Conservation (phyloP, 2,888 invertebrate genomes). For the Colostygia pectinataria region DNA sequence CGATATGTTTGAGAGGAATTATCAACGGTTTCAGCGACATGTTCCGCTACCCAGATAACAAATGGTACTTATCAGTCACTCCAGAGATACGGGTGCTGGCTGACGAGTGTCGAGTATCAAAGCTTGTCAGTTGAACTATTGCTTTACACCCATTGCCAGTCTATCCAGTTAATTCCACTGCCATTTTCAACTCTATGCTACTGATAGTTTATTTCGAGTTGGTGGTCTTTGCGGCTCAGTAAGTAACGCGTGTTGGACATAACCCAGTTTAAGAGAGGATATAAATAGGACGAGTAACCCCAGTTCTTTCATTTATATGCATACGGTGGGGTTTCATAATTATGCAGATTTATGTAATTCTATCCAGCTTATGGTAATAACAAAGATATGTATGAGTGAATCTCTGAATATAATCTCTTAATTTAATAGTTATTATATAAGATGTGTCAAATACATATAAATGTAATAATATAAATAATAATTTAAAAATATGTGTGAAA, state of each 20-base stretch:
- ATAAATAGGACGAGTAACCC: slow-evolving; percentile 33
- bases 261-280: slow-evolving; percentile 42
- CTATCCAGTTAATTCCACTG: slow-evolving; percentile 25
- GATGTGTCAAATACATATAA: too few relatives aligned
- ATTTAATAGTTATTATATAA: too few relatives aligned
- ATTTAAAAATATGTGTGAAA: too few relatives aligned
- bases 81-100: slow-evolving; percentile 52
- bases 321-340: slow-evolving; percentile 18
- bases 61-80: slow-evolving; percentile 66
- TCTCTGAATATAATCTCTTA: background rate
- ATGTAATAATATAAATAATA: too few relatives aligned
- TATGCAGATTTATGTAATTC: slow-evolving; percentile 24
- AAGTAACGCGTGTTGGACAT: slow-evolving; percentile 40
- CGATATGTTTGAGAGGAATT: slow-evolving; percentile 23
- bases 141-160: slow-evolving; percentile 40
- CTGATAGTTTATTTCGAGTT: slow-evolving; percentile 44
- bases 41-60: slow-evolving; percentile 53
- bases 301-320: slow-evolving; percentile 31
- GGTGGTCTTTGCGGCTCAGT: slow-evolving; percentile 37
- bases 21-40: slow-evolving; percentile 45
- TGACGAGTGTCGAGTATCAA: slow-evolving; percentile 64
- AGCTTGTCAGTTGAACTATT: slow-evolving; percentile 60
- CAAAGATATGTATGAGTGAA: slow-evolving; percentile 14
- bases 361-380: slow-evolving; percentile 19
- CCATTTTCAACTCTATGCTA: slow-evolving; percentile 46